Evolutionary conservation across 2,888 invertebrate genomes (phyloP).

Genomic region (Halictus ligatus): DNA sequence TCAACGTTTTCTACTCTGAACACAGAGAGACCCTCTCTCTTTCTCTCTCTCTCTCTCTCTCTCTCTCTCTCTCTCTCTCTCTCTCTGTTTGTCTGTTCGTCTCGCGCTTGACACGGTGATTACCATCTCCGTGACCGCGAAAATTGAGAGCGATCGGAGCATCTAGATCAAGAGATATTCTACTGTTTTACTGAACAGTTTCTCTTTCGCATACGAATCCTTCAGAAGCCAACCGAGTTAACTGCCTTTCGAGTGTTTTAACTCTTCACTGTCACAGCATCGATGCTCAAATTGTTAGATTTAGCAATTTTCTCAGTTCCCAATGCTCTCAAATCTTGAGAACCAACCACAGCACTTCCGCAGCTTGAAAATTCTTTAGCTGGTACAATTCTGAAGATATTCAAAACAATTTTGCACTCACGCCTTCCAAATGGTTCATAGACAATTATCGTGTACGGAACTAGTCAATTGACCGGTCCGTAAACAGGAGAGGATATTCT

Average conservation of each 20-base stretch:
- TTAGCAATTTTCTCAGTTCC: too few species aligned
- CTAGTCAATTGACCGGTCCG: too few species aligned
- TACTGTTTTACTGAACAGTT: neutral
- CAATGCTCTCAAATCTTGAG: too few species aligned
- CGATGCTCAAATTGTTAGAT: too few species aligned
- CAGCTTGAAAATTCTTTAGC: too few species aligned
- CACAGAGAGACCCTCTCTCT: neutral
- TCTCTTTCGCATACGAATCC: neutral
- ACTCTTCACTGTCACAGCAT: neutral
- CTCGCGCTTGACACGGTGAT: neutral
- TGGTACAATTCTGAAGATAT: too few species aligned
- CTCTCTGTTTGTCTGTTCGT: neutral
- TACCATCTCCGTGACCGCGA: neutral
- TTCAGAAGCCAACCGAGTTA: neutral
- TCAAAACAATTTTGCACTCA: too few species aligned
- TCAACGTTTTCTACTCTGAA: neutral
- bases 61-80: too few species aligned
- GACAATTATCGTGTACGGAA: too few species aligned
- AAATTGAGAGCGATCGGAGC: neutral
- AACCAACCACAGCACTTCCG: too few species aligned
- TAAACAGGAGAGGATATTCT: too few species aligned
- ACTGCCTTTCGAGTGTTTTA: neutral
- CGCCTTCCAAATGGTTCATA: too few species aligned
- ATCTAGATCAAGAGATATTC: neutral
- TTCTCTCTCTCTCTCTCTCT: neutral